phyloP scores from a whole-genome alignment of 2,113 vertebrate genomes.

The Mesembrinibis cayennensis region DNA sequence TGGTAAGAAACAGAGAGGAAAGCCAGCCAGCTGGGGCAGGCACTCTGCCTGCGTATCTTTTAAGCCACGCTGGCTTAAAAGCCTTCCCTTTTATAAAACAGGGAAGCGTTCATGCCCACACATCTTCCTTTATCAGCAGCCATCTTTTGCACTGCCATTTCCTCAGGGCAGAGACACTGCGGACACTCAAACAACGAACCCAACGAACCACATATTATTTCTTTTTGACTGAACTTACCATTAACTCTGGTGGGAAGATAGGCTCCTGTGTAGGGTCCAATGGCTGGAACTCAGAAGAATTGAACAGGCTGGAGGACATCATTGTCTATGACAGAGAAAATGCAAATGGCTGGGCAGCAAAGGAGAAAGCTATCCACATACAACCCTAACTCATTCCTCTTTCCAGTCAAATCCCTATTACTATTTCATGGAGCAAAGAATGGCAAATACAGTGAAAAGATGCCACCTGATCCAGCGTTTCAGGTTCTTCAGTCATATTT shows the following conservation, averaged over 20 bases:
- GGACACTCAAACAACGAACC: neutral
- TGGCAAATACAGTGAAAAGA: neutral
- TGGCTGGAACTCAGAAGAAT: slow-evolving; percentile 84
- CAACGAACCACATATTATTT: neutral
- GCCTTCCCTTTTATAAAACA: neutral
- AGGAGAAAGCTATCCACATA: neutral
- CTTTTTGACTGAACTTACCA: slow-evolving; percentile 71
- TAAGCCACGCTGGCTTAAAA: neutral
- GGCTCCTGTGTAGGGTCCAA: slow-evolving; percentile 92
- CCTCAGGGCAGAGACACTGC: neutral
- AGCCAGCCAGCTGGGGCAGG: neutral
- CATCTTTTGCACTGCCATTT: neutral
- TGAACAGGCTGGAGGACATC: slow-evolving; percentile 73
- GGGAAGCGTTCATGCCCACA: neutral
- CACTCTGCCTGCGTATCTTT: neutral
- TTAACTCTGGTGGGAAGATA: slow-evolving; percentile 93
- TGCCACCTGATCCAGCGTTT: neutral
- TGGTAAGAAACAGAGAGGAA: neutral
- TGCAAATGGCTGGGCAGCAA: neutral
- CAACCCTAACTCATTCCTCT: neutral
- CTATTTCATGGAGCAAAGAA: neutral
- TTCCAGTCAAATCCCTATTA: neutral
- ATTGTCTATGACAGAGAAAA: slow-evolving; percentile 50
- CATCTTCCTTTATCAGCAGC: neutral
- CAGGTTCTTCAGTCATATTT: neutral